phyloP scores from a whole-genome alignment of 2,888 invertebrate species.

The Nephrotoma appendiculata region DNA sequence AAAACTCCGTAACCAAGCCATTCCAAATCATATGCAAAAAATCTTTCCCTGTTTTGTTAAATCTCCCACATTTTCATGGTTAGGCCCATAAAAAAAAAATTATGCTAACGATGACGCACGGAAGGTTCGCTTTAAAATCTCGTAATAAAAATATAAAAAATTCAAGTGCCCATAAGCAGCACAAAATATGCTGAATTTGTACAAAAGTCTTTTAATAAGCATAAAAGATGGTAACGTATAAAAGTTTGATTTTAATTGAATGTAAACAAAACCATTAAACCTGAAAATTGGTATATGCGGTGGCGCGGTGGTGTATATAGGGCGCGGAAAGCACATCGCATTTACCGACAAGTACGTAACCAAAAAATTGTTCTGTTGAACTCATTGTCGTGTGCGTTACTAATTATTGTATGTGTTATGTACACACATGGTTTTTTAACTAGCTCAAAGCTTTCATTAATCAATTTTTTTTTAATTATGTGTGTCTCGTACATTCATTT shows the following conservation, averaged over 20 bases:
- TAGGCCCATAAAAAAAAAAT: not conserved
- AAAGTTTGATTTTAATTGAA: not conserved
- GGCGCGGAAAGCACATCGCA: no score
- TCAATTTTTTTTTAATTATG: not conserved
- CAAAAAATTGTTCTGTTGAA: not conserved
- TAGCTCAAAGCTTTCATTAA: not conserved
- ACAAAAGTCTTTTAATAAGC: not conserved
- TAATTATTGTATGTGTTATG: not conserved
- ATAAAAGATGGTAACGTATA: not conserved
- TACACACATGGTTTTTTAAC: not conserved
- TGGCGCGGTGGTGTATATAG: not conserved
- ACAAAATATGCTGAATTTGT: not conserved
- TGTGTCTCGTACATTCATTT: not conserved
- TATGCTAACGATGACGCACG: not conserved
- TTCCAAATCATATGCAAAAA: no score
- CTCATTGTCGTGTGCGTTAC: not conserved
- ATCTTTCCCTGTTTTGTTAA: no score
- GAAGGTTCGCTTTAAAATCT: not conserved
- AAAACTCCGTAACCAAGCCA: no score
- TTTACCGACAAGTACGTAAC: not conserved
- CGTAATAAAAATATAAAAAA: not conserved
- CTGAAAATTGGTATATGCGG: not conserved
- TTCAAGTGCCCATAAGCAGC: not conserved
- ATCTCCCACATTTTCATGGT: not conserved
- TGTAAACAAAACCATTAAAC: not conserved